These are phyloP conservation scores for Probaryconus sp. DNA, from an alignment of 1,140 invertebrate genomes.

Conservation along the genomic window DNA sequence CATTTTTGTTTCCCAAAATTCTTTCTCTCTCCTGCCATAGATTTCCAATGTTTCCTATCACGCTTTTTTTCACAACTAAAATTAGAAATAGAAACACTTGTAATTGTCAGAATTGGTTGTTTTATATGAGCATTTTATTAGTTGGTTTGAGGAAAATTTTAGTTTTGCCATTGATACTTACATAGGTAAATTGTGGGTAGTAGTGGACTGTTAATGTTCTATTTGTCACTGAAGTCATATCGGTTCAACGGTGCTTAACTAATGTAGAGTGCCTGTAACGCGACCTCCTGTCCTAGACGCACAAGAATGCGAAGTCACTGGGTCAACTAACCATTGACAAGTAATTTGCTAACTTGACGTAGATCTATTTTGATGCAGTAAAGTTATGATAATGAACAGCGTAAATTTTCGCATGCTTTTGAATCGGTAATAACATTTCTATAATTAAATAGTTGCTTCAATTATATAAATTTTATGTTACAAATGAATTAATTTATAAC, in stretches of 20 bases:
- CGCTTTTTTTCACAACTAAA: no score
- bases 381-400: no score
- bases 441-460: no score
- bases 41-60: no score
- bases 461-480: no score
- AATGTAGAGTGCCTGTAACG: conserved; percentile 3
- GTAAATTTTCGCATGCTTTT: no score
- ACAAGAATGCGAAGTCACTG: conserved; percentile 50
- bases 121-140: conserved; percentile 15
- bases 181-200: no score
- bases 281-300: conserved; percentile 50
- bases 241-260: conserved; percentile 21
- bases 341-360: conserved; percentile 19
- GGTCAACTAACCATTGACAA: conserved; percentile 47
- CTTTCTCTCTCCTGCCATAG: not conserved
- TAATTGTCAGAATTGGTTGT: no score
- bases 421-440: no score
- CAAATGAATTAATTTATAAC: no score
- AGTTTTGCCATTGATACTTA: not conserved
- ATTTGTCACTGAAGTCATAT: conserved; percentile 52
- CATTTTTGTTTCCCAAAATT: conserved; percentile 24
- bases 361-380: not conserved
- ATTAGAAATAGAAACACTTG: no score
- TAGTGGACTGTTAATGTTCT: conserved; percentile 32
- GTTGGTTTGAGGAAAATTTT: conserved; percentile 18